Base-by-base conservation (phyloP, 2,797 vertebrate species). In the Craterocephalus amniculus region DNA sequence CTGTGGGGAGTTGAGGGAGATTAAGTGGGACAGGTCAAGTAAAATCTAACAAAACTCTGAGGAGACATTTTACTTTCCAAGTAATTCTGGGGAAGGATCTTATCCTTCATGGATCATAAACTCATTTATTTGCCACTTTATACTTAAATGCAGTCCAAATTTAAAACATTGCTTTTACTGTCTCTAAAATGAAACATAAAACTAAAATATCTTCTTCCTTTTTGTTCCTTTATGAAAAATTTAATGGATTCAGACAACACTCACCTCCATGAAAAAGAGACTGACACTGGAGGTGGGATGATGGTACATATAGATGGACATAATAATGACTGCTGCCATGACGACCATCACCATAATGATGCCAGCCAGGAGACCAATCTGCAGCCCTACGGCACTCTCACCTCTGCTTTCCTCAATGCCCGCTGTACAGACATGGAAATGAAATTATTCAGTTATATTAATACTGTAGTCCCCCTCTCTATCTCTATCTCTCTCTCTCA, bases 181-280 rank as follows among this genome's bases (percentile, higher is more conserved):
- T 20, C 18, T 8, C 40, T 20, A 36, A 58, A 36, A 5, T 32
- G 3, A 32, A 7, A 1, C 10, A 35, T 3, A 35, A n/a, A 32
- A 7, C 31, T 13, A 35, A 14, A 36, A 36, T 13, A 38, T 1
- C 4, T 43, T 18, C 4, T 20, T 43, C 6, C 6, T 20, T 43
- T 7, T 1, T 20, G 40, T 7, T 43, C 14, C 14, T 20, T 43
- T 2, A 27, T 16, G 5, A 14, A 27, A 16, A 31, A 10, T 3
- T 9, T 55, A 29, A 40, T 20, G 13, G 1, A 40, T n/a, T 18
- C 9, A 31, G 12, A 16, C 5, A 31, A 27, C 43, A 78, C 92
- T 85, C 76, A 98, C 98, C 96, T 99, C 96, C 81, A 98, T 96
- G 62, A 99, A 97, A 94, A 99, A 99, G 81, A 99, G 95, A 73